These are phyloP conservation scores for Salticus scenicus DNA, from an alignment of 2,888 invertebrate species.

Conservation along the genomic window DNA sequence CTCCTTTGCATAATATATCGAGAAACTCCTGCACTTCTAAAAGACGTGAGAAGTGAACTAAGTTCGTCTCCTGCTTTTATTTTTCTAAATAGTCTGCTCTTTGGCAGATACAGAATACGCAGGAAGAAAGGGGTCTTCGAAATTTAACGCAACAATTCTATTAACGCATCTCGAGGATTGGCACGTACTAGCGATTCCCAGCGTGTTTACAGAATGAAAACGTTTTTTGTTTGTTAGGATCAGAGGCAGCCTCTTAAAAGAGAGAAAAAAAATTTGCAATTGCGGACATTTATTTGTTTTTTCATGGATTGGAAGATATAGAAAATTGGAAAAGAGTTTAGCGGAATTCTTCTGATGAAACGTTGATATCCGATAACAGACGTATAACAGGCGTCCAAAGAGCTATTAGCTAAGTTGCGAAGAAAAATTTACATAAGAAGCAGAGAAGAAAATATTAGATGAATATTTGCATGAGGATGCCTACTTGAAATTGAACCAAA, in stretches of 20 bases:
- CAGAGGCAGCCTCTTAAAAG: background rate
- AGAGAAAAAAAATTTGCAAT: background rate
- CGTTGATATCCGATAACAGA: too few species aligned
- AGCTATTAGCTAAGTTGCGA: too few species aligned
- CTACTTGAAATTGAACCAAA: too few species aligned
- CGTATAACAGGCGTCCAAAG: too few species aligned
- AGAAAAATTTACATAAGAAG: too few species aligned
- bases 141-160: conserved; percentile 49
- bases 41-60: conserved; percentile 26
- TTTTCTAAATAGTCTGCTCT: conserved; percentile 8
- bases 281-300: background rate
- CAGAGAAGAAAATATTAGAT: too few species aligned
- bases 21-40: conserved; percentile 21
- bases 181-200: background rate
- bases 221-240: background rate
- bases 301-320: too few species aligned
- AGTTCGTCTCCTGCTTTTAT: background rate
- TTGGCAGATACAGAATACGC: conserved; percentile 1
- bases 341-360: too few species aligned
- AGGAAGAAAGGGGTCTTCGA: background rate
- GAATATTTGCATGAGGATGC: too few species aligned
- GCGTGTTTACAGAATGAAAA: background rate
- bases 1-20: conserved; percentile 62
- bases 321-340: too few species aligned
- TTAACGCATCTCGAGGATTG: conserved; percentile 24